Evolutionary conservation across 1,140 invertebrate genomes (phyloP).

Genomic region (Calliopsis andreniformis): DNA sequence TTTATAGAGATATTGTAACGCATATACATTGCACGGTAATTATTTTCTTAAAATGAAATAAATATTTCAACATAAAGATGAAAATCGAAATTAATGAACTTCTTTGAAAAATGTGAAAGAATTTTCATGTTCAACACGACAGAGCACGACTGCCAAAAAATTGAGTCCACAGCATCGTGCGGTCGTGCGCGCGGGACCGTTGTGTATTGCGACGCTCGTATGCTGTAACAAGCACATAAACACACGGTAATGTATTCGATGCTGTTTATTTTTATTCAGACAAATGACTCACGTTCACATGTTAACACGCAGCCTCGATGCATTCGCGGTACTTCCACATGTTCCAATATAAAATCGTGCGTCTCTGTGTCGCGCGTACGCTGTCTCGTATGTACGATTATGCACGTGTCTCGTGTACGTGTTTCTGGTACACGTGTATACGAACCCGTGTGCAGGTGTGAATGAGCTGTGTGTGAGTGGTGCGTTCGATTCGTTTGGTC

Average conservation of each 20-base stretch:
- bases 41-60: too few relatives aligned
- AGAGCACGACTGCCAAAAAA: neutral
- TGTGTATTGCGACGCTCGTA: conserved; percentile 29
- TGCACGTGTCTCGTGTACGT: neutral
- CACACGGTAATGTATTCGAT: conserved; percentile 45
- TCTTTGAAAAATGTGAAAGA: neutral
- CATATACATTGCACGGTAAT: too few relatives aligned
- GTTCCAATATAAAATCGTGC: conserved; percentile 43
- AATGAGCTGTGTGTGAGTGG: neutral
- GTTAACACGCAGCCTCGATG: conserved; percentile 37
- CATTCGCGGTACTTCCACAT: conserved; percentile 23
- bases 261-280: conserved; percentile 40
- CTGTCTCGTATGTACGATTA: conserved; percentile 11
- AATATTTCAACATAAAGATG: too few relatives aligned
- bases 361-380: neutral
- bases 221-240: conserved; percentile 40
- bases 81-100: too few relatives aligned
- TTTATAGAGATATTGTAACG: too few relatives aligned
- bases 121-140: neutral
- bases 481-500: neutral
- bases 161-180: neutral
- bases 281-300: conserved; percentile 47
- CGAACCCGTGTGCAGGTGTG: neutral
- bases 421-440: neutral
- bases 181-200: neutral